Evolutionary conservation across 2,888 invertebrate genomes (phyloP).

Genomic region (Craniophora ligustri): DNA sequence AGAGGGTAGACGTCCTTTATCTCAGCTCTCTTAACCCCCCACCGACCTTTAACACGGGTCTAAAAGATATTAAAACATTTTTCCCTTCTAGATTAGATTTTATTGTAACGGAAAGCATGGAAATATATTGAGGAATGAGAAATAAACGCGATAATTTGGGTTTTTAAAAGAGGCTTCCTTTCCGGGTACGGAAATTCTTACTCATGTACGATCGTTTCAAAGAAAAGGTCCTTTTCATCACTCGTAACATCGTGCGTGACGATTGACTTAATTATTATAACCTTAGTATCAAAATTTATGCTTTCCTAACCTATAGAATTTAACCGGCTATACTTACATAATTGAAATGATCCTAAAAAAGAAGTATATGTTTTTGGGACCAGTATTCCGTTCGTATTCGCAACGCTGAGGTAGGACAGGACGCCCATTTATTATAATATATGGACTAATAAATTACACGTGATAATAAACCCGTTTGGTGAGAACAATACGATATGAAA

Average conservation of each 20-base stretch:
- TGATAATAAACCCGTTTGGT: constrained; percentile 29
- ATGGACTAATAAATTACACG: constrained; percentile 22
- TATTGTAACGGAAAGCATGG: constrained; percentile 58
- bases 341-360: too few species aligned
- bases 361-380: constrained; percentile 1
- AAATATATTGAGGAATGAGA: constrained; percentile 56
- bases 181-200: too few species aligned
- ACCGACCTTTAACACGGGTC: constrained; percentile 52
- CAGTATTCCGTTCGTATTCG: constrained; percentile 16
- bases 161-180: constrained; percentile 52
- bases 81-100: constrained; percentile 56
- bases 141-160: constrained; percentile 57
- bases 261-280: too few species aligned
- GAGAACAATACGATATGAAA: constrained; percentile 29
- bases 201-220: too few species aligned
- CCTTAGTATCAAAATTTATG: too few species aligned
- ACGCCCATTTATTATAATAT: constrained; percentile 8
- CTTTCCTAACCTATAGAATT: too few species aligned
- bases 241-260: too few species aligned
- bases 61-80: constrained; percentile 60
- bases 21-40: constrained; percentile 76
- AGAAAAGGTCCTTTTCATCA: too few species aligned
- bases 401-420: constrained; percentile 4
- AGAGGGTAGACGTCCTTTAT: constrained; percentile 72
- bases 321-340: too few species aligned